Percentiles rank a stretch among this genome's conserved stretches.
These are phyloP conservation scores for Lucilia cuprina DNA, from an alignment of 1,140 invertebrate genomes.

Conservation along the genomic window DNA sequence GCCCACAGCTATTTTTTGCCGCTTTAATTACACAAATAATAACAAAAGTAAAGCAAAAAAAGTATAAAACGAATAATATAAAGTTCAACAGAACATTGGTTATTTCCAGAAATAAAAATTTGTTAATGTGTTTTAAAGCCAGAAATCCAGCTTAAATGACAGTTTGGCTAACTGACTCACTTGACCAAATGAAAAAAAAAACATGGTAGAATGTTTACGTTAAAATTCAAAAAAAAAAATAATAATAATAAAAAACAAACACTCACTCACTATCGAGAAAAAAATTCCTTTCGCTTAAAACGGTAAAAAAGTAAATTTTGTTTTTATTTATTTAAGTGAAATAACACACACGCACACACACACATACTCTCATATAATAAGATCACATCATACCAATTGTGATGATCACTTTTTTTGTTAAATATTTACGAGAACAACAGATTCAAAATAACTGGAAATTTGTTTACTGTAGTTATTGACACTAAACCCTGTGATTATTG, in stretches of 20 bases:
- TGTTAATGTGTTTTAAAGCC: background rate
- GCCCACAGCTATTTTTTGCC: background rate
- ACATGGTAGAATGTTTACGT: background rate
- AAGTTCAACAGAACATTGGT: background rate
- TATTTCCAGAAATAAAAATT: background rate
- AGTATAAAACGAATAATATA: background rate
- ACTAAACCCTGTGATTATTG: background rate
- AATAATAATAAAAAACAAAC: background rate
- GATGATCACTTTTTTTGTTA: background rate
- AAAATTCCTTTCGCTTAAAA: constrained; percentile 58
- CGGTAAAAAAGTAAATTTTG: constrained; percentile 61
- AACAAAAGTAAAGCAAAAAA: background rate
- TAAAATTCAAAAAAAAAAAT: no score
- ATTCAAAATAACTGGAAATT: constrained; percentile 28
- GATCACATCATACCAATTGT: background rate
- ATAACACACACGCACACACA: background rate
- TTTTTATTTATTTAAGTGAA: constrained; percentile 39
- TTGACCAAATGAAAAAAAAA: background rate
- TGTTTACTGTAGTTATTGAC: constrained; percentile 13
- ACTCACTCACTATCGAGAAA: background rate
- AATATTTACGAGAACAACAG: background rate
- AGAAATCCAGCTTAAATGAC: background rate
- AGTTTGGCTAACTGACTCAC: background rate
- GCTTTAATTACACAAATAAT: background rate
- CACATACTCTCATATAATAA: background rate